These are phyloP conservation scores for Harlomillsia oculata DNA, from an alignment of 1,140 invertebrate species.

Conservation along the genomic window DNA sequence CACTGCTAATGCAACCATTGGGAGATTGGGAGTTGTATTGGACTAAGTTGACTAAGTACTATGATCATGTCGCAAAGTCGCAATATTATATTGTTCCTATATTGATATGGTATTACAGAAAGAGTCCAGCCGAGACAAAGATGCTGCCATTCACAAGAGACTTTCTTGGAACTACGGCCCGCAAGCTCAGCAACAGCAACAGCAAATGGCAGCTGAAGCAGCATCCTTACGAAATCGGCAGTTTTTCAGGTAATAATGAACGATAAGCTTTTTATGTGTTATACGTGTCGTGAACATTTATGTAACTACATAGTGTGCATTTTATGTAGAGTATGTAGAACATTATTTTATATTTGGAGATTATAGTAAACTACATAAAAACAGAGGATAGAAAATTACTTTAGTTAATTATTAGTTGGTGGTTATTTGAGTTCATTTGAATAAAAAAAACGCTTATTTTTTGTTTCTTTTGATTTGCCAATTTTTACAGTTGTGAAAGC, in stretches of 20 bases:
- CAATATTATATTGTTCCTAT: no score
- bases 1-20: no score
- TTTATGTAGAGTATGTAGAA: not conserved
- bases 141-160: slow-evolving; percentile 51
- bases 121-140: slow-evolving; percentile 45
- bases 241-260: slow-evolving; percentile 46
- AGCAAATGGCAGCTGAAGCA: slow-evolving; percentile 20
- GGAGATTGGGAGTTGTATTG: no score
- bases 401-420: no score
- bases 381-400: no score
- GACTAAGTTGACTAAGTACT: no score
- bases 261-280: slow-evolving; percentile 23
- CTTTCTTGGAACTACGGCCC: slow-evolving; percentile 55
- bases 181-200: slow-evolving; percentile 32
- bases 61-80: no score
- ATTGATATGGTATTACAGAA: no score
- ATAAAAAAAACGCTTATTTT: no score
- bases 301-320: not conserved
- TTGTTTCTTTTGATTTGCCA: slow-evolving; percentile 15
- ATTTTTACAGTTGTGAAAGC: slow-evolving; percentile 35
- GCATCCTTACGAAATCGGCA: slow-evolving; percentile 41
- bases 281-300: not conserved
- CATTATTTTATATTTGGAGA: not conserved
- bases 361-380: no score
- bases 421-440: no score